A percentile compares a stretch with the other conserved stretches of the same genome.
These are phyloP conservation scores for Agrilus cyanescens DNA, from an alignment of 2,888 invertebrate genomes.

Conservation along the genomic window DNA sequence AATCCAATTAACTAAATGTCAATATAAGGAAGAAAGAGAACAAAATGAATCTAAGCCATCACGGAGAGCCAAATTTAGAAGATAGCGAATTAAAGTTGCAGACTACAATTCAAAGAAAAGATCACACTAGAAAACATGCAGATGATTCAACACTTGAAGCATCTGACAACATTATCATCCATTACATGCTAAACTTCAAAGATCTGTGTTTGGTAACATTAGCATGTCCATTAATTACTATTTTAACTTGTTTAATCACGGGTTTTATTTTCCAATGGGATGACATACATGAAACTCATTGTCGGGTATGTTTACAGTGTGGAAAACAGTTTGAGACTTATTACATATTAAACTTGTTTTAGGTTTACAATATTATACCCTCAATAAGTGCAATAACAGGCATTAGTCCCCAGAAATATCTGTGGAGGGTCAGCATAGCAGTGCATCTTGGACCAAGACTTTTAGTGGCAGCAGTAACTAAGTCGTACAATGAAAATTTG, in stretches of 20 bases:
- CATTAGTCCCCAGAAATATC: constrained; percentile 80
- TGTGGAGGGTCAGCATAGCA: constrained; percentile 87
- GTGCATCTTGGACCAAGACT: constrained; percentile 85
- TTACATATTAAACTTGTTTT: constrained; percentile 12
- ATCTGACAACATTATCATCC: constrained; percentile 39
- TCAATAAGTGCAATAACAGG: constrained; percentile 94
- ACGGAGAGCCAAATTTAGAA: no score
- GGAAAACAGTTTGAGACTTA: not conserved
- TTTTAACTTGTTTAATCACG: constrained; percentile 78
- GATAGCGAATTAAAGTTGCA: no score
- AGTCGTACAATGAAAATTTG: constrained; percentile 65
- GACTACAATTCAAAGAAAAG: no score
- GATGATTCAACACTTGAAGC: constrained; percentile 5
- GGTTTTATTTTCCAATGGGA: constrained; percentile 85
- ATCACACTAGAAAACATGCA: not conserved
- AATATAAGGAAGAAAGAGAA: no score
- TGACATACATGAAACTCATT: constrained; percentile 91
- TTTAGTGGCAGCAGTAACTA: constrained; percentile 77
- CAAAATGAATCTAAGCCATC: no score
- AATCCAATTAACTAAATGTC: no score
- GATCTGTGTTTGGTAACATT: constrained; percentile 74
- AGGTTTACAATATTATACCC: constrained; percentile 91
- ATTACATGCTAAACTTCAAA: constrained; percentile 63
- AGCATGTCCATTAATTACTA: constrained; percentile 71
- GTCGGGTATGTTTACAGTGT: constrained; percentile 57